These are phyloP conservation scores for Resseliella maxima DNA, from an alignment of 2,888 invertebrate genomes.

Conservation along the genomic window DNA sequence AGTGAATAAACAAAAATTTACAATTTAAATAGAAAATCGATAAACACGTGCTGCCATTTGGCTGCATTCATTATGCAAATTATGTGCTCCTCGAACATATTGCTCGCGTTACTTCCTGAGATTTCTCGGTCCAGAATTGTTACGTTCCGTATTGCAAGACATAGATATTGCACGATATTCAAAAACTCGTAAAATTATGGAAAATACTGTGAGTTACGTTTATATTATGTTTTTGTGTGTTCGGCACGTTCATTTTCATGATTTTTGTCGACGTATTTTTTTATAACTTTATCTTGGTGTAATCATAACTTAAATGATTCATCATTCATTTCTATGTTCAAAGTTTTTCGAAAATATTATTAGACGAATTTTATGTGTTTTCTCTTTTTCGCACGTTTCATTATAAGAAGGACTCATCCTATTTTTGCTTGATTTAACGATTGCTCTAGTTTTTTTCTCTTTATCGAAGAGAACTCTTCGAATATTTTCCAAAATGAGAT, in stretches of 20 bases:
- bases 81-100: background rate
- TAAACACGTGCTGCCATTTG: conserved; percentile 49
- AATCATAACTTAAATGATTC: conserved; percentile 53
- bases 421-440: conserved; percentile 38
- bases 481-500: too few relatives aligned
- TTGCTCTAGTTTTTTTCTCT: conserved; percentile 18
- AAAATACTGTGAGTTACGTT: too few relatives aligned
- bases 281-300: background rate
- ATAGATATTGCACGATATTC: background rate
- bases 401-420: conserved; percentile 12
- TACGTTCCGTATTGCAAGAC: background rate
- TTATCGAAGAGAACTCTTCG: background rate
- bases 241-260: background rate
- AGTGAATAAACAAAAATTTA: conserved; percentile 43
- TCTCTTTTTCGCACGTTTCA: background rate
- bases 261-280: conserved; percentile 21
- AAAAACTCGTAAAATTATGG: background rate
- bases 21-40: conserved; percentile 53
- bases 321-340: conserved; percentile 38
- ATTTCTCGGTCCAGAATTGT: background rate
- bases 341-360: background rate
- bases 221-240: too few relatives aligned
- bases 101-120: background rate
- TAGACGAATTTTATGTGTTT: background rate
- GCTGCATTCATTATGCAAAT: conserved; percentile 51